phyloP scores from a whole-genome alignment of 1,140 invertebrate genomes.

The Zaprionus ghesquierei region DNA sequence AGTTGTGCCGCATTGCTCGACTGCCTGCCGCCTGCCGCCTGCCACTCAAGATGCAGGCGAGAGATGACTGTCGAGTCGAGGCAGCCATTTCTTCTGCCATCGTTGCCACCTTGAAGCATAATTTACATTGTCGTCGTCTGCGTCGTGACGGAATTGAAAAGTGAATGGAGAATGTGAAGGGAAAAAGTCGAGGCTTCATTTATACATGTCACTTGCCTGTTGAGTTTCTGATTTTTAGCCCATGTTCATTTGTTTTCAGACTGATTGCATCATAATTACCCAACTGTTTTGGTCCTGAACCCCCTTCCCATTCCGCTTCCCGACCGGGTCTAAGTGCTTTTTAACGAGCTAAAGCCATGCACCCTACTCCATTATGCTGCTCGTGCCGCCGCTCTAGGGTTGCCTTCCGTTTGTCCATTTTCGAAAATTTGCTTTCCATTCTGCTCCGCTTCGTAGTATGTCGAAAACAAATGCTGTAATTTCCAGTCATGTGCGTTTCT shows the following conservation, averaged over 20 bases:
- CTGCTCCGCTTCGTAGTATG: slow-evolving; percentile 6
- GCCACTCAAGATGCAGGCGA: slow-evolving; percentile 49
- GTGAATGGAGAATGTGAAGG: not conserved
- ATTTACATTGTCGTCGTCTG: slow-evolving; percentile 64
- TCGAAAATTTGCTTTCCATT: not conserved
- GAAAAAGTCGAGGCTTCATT: slow-evolving; percentile 28
- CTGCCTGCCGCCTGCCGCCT: slow-evolving; percentile 26
- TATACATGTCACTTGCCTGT: slow-evolving; percentile 58
- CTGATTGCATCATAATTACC: slow-evolving; percentile 79
- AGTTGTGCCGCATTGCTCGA: slow-evolving; percentile 56
- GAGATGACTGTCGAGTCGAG: slow-evolving; percentile 57
- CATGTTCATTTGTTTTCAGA: slow-evolving; percentile 46
- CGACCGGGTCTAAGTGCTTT: slow-evolving; percentile 63
- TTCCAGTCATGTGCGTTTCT: slow-evolving; percentile 46
- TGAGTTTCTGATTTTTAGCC: slow-evolving; percentile 57
- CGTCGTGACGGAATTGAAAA: slow-evolving; percentile 29
- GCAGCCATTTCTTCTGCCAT: slow-evolving; percentile 52
- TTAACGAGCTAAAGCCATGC: slow-evolving; percentile 56
- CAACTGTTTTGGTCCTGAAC: too few relatives aligned
- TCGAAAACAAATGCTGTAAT: slow-evolving; percentile 50
- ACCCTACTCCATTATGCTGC: slow-evolving; percentile 9
- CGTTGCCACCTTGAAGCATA: slow-evolving; percentile 54
- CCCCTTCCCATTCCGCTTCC: too few relatives aligned
- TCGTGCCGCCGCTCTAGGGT: slow-evolving; percentile 18
- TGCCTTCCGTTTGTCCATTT: not conserved